Conservation (phyloP, 2,797 vertebrate species). For the Nannoperca australis region DNA sequence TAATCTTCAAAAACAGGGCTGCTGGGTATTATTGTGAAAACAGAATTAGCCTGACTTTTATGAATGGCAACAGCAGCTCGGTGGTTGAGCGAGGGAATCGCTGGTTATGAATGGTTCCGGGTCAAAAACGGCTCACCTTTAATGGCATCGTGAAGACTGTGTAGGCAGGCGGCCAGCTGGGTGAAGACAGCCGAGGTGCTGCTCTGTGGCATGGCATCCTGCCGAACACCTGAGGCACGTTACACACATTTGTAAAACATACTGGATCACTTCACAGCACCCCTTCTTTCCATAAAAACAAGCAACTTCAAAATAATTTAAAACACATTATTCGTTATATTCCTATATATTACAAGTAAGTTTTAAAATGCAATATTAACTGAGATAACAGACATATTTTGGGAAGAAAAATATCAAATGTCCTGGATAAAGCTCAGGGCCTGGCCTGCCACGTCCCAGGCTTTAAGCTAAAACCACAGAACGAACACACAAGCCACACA, state of each 20-base stretch:
- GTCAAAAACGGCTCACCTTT: conserved; percentile 87
- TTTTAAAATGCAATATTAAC: not conserved
- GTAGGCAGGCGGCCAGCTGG: conserved; percentile 91
- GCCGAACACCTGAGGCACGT: conserved; percentile 87
- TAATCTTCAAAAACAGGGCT: conserved; percentile 14
- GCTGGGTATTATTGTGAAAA: conserved; percentile 6
- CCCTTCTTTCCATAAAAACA: not conserved
- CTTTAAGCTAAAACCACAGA: conserved; percentile 86
- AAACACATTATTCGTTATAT: not conserved
- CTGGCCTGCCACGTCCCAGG: conserved; percentile 91
- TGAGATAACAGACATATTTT: conserved; percentile 51
- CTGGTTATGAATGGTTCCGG: not conserved
- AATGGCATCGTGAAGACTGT: conserved; percentile 90
- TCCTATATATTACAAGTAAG: not conserved
- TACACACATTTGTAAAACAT: conserved; percentile 31
- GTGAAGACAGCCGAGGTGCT: conserved; percentile 92
- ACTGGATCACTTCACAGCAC: conserved; percentile 5
- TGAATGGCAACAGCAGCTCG: conserved; percentile 16
- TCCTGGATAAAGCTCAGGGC: conserved; percentile 90
- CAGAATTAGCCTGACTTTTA: conserved; percentile 8
- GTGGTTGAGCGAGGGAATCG: not conserved
- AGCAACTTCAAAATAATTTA: not conserved
- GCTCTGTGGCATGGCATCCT: conserved; percentile 90
- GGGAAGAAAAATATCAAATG: conserved; percentile 78
- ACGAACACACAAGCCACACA: not conserved